Percentiles rank a stretch among this genome's conserved stretches.
phyloP scores from a whole-genome alignment of 1,140 invertebrate genomes.

The Drosophila pruinosa region DNA sequence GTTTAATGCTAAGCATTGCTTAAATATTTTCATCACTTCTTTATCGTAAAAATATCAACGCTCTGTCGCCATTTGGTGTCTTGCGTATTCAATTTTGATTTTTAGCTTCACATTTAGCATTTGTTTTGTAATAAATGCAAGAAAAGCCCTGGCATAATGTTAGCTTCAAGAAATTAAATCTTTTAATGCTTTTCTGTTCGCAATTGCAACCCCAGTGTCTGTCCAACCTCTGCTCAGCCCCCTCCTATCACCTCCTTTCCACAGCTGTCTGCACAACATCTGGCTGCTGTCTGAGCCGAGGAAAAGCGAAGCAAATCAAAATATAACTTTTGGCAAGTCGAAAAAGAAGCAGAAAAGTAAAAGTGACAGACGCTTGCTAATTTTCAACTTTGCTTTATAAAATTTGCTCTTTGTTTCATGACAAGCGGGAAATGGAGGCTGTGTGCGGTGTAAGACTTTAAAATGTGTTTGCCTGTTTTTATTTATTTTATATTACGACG shows the following conservation, averaged over 20 bases:
- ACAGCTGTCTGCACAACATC: constrained; percentile 28
- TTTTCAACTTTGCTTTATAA: constrained; percentile 63
- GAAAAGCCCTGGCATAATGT: constrained; percentile 20
- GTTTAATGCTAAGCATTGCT: no score
- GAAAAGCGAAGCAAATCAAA: constrained; percentile 54
- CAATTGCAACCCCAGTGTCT: constrained; percentile 11
- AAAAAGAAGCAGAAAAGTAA: constrained; percentile 59
- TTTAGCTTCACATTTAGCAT: background rate
- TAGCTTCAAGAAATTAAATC: constrained; percentile 54
- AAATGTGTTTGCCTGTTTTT: constrained; percentile 54
- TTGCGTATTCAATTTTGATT: background rate
- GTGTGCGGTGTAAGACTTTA: constrained; percentile 17
- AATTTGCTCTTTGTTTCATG: constrained; percentile 16
- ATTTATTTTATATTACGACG: constrained; percentile 73
- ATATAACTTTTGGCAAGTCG: constrained; percentile 26
- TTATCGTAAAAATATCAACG: no score
- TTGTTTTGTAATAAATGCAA: background rate
- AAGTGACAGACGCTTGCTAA: constrained; percentile 73
- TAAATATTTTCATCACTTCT: no score
- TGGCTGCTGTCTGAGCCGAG: constrained; percentile 29
- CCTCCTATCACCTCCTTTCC: background rate
- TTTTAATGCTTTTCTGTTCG: constrained; percentile 29
- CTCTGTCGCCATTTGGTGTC: no score
- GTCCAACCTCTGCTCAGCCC: background rate
- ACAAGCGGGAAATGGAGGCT: background rate